A percentile compares a stretch with the other conserved stretches of the same genome.
phyloP scores from a whole-genome alignment of 2,797 vertebrate genomes.

The Mus caroli region DNA sequence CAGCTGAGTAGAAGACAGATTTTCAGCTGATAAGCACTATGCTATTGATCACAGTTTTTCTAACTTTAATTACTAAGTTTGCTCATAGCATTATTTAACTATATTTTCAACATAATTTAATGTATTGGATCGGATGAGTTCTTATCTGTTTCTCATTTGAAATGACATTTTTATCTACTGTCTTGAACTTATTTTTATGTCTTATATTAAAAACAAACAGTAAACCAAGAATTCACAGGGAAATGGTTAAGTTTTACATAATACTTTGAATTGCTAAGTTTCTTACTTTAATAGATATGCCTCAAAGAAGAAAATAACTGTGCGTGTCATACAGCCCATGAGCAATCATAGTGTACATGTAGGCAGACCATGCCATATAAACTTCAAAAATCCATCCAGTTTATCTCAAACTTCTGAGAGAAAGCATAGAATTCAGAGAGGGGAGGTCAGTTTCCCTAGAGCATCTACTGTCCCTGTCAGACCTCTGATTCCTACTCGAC shows the following conservation, averaged over 20 bases:
- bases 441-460: neutral
- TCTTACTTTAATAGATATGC: neutral
- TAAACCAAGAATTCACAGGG: neutral
- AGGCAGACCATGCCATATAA: neutral
- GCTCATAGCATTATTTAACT: neutral
- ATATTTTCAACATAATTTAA: neutral
- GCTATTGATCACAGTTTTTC: neutral
- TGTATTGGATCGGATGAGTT: neutral
- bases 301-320: neutral
- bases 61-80: neutral
- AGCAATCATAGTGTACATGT: too few relatives aligned
- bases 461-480: neutral
- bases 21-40: neutral
- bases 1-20: neutral
- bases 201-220: conserved; percentile 12
- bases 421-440: neutral
- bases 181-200: neutral
- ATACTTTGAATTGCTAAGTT: neutral
- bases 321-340: neutral
- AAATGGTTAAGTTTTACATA: neutral
- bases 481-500: neutral
- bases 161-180: neutral
- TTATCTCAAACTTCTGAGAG: neutral
- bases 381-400: neutral
- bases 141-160: neutral